Base-by-base conservation (phyloP, 2,113 vertebrate genomes). In the Propithecus coquereli region DNA sequence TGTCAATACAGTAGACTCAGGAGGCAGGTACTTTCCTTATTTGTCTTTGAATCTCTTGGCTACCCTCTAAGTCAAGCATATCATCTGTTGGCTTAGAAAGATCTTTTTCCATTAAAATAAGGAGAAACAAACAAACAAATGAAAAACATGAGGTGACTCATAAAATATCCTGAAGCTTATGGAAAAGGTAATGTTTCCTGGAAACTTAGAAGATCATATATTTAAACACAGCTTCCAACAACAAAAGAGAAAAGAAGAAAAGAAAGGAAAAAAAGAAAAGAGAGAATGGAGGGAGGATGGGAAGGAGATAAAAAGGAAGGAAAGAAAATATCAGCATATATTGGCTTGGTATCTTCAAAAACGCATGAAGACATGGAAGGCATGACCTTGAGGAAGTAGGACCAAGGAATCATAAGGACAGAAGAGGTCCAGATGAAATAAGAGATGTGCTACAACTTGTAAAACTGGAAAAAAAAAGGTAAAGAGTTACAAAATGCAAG, bases 131-230 rank as follows among this genome's bases (percentile, higher is more conserved):
- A 22, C 23, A 93, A 82, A 65, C 50, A 85, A 70, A 34, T 83
- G 3, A 59, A 89, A 96, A 92, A 40, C 14, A 81, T 8, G 22
- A 86, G 34, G 30, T 80, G n/a, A 25, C 89, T 79, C 8, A 82
- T 18, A 82, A 96, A 91, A 81, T 65, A 82, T 50, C 5, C 11
- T 37, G 9, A 91, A 84, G 50, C 47, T 65, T 61, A 66, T 25
- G 9, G 30, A 34, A 84, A 96, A 90, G 6, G 4, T 32, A 90
- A 66, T 59, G 45, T n/a, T 93, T 87, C 27, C 61, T 94, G 61
- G 79, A 92, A 79, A 77, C 16, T 59, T 70, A 76, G 74, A 80
- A 88, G 13, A 80, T 3, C 18, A 8, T 30, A 34, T 43, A 73
- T 68, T 20, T 79, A 66, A 90, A 54, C 84, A 74, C n/a, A 2